Evolutionary conservation across 2,888 invertebrate genomes (phyloP).

Genomic region (Patella pellucida): DNA sequence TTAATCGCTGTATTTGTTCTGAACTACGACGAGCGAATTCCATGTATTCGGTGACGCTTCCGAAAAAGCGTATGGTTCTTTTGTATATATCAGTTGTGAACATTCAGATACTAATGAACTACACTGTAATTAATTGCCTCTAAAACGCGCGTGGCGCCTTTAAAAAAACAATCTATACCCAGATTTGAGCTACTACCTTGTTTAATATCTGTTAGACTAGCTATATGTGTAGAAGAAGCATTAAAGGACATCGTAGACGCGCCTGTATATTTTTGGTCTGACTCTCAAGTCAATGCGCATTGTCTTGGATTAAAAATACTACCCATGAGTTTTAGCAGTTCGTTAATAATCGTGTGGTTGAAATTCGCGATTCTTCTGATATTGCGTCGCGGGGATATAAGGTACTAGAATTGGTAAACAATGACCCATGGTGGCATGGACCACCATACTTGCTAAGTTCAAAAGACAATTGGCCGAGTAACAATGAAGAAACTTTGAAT

Average conservation of each 20-base stretch:
- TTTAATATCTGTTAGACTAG: not conserved
- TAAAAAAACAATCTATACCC: not conserved
- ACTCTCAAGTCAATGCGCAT: not conserved
- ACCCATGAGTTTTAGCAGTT: not conserved
- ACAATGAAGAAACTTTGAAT: too few species aligned
- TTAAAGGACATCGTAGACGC: not conserved
- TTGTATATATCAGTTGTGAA: not conserved
- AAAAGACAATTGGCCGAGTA: too few species aligned
- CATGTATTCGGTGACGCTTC: not conserved
- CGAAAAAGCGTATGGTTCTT: not conserved
- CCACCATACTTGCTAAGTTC: not conserved
- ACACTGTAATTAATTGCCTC: too few species aligned
- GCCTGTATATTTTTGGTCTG: not conserved
- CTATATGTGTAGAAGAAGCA: not conserved
- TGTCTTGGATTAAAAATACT: not conserved
- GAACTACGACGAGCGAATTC: not conserved
- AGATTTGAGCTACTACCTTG: not conserved
- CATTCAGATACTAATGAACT: not conserved
- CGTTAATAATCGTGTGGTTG: not conserved
- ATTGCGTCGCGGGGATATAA: not conserved
- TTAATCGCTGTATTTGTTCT: not conserved
- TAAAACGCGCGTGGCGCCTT: too few species aligned
- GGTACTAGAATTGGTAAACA: not conserved
- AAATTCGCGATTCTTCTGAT: not conserved
- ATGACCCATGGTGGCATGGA: not conserved